Conservation (phyloP, 92 coral and sea anemone genomes). For the Palythoa heliodiscus region DNA sequence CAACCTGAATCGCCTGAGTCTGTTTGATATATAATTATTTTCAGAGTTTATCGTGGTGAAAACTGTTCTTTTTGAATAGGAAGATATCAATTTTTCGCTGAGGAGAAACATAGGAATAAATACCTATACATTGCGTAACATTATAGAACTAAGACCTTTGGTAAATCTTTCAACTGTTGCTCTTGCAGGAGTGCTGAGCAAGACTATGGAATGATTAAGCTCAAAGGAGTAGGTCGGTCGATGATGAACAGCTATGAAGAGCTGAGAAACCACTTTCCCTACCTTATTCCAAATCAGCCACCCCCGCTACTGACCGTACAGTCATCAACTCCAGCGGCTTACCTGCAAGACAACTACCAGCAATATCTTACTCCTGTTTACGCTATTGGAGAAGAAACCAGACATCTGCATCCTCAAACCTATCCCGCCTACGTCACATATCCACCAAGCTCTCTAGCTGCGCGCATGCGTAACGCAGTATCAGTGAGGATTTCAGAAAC, state of each 20-base stretch:
- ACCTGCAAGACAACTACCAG: slow-evolving; percentile 63
- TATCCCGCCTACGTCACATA: slow-evolving; percentile 84
- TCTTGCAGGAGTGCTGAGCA: slow-evolving; percentile 74
- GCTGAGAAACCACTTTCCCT: slow-evolving; percentile 82
- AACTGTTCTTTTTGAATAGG: too few species aligned
- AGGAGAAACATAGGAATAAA: too few species aligned
- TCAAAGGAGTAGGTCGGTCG: slow-evolving; percentile 79
- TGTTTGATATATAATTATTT: too few species aligned
- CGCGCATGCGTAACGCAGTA: slow-evolving; percentile 47
- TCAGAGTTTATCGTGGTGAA: too few species aligned
- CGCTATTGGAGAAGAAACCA: slow-evolving; percentile 28
- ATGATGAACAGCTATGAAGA: slow-evolving; percentile 88
- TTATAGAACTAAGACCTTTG: not conserved
- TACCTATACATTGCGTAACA: too few species aligned
- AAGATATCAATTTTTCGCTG: too few species aligned
- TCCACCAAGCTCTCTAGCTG: slow-evolving; percentile 46
- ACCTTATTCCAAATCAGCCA: slow-evolving; percentile 75
- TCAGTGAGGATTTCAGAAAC: slow-evolving; percentile 68
- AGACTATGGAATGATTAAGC: slow-evolving; percentile 80
- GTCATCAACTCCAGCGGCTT: slow-evolving; percentile 67
- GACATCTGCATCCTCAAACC: slow-evolving; percentile 57
- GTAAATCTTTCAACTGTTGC: not conserved
- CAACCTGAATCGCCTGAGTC: too few species aligned
- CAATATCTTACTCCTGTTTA: slow-evolving; percentile 57
- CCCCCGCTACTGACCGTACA: slow-evolving; percentile 60